Evolutionary conservation across 2,797 vertebrate species (phyloP), one percentile per base, ranked within the genome.

Genomic region (Sebastes nivosus): DNA sequence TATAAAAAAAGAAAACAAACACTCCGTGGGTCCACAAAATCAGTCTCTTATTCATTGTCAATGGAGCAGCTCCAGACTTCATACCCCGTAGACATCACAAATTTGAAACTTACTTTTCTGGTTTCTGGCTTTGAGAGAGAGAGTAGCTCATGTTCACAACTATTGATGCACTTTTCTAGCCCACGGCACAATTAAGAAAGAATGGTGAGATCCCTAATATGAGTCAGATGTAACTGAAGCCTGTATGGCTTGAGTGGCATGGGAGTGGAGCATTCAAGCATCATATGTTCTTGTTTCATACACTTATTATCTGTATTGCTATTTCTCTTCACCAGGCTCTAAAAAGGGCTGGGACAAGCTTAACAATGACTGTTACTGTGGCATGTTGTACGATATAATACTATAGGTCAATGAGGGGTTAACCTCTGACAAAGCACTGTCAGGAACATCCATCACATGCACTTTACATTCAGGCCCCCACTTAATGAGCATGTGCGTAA

Each of bases 401-500:
- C 80, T 75, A 61, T 55, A 92, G 92, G 93, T 94, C 90, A 93
- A 64, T 27, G 55, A 79, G 77, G 76, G 92, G 89, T 89, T 89
- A 93, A 89, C 82, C 73, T 87, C 71, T 82, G 82, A 88, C 87
- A 92, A 90, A 85, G 79, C 72, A 54, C 77, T 78, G 79, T 86
- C 77, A 88, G 80, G 72, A 32, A 78, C 87, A 81, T 85, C 78
- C 67, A 90, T 91, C 87, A 84, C 75, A 86, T 87, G 46, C 60
- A 60, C 78, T 83, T 79, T 76, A 79, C 72, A 79, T 86, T 72
- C 25, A 75, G 77, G 87, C 72, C 67, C 83, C 85, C 77, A 77
- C 79, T 86, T 92, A 93, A 93, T 92, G 91, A 94, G 89, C 89
- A 92, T 78, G 88, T 88, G 87, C 64, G 83, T 86, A 72, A 88